Evolutionary conservation across 2,797 vertebrate genomes (phyloP).

Genomic region (Heteromormyrus szaboi): DNA sequence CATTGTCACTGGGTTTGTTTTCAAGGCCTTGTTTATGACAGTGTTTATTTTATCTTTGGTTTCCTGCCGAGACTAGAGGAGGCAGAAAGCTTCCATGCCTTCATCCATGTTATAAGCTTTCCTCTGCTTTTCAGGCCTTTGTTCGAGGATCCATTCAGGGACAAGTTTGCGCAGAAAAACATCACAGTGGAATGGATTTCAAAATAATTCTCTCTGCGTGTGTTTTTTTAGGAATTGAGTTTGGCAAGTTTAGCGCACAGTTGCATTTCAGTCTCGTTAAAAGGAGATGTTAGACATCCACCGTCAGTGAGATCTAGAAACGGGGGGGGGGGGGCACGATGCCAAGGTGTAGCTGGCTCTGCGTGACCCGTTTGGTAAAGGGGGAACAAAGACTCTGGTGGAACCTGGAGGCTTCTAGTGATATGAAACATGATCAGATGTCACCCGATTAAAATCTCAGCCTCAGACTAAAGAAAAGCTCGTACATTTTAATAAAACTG

Average conservation of each 20-base stretch:
- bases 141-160: neutral
- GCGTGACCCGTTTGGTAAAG: neutral
- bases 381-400: neutral
- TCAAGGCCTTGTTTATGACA: neutral
- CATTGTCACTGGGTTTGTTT: neutral
- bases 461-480: neutral
- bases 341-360: neutral
- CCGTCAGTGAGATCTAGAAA: neutral
- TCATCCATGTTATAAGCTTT: neutral
- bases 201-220: neutral
- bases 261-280: neutral
- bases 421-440: neutral
- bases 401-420: neutral
- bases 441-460: neutral
- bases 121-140: neutral
- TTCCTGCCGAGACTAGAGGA: neutral
- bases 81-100: neutral
- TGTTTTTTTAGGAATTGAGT: neutral
- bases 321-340: no score
- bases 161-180: neutral
- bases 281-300: neutral
- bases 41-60: neutral
- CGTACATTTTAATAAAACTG: neutral
- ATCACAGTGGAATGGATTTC: neutral
- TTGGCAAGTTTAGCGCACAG: neutral